These are phyloP conservation scores for Torymus aiolomorphi DNA, from an alignment of 2,888 invertebrate genomes.

Conservation along the genomic window DNA sequence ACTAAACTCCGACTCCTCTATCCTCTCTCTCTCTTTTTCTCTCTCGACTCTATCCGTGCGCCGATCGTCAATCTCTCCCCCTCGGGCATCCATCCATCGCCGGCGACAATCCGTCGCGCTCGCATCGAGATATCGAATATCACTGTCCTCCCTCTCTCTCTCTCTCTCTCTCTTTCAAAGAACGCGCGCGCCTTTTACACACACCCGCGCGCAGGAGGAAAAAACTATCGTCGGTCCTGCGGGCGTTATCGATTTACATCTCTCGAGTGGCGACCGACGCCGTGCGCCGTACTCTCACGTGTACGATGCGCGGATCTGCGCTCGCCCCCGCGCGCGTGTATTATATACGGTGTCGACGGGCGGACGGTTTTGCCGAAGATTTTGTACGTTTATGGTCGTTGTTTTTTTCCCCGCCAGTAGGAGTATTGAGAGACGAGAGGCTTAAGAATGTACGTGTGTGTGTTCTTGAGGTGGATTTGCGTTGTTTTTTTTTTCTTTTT, in stretches of 20 bases:
- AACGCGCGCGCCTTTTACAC: slow-evolving; percentile 14
- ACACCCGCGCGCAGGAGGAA: not conserved
- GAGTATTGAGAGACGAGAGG: not conserved
- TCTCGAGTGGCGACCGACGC: not conserved
- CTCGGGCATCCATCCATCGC: too few species aligned
- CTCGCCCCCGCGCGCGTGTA: too few species aligned
- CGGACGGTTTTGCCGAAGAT: slow-evolving; percentile 8
- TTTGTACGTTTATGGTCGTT: not conserved
- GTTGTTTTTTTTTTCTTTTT: too few species aligned
- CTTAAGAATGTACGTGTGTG: too few species aligned
- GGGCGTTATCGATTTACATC: slow-evolving; percentile 50
- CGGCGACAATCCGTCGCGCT: too few species aligned
- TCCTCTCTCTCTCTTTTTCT: too few species aligned
- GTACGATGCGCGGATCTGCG: slow-evolving; percentile 12
- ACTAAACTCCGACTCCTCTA: too few species aligned
- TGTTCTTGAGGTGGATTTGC: too few species aligned
- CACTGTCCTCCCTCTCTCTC: not conserved
- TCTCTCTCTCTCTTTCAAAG: not conserved
- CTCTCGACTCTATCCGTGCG: too few species aligned
- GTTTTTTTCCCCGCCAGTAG: not conserved
- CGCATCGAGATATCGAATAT: slow-evolving; percentile 6
- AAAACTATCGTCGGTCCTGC: slow-evolving; percentile 11
- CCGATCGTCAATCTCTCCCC: too few species aligned
- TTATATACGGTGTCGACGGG: not conserved
- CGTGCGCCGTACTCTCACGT: not conserved